Evolutionary conservation across 1,140 invertebrate genomes (phyloP), one percentile per base, ranked within the genome.

Genomic region (Bombus superbus): DNA sequence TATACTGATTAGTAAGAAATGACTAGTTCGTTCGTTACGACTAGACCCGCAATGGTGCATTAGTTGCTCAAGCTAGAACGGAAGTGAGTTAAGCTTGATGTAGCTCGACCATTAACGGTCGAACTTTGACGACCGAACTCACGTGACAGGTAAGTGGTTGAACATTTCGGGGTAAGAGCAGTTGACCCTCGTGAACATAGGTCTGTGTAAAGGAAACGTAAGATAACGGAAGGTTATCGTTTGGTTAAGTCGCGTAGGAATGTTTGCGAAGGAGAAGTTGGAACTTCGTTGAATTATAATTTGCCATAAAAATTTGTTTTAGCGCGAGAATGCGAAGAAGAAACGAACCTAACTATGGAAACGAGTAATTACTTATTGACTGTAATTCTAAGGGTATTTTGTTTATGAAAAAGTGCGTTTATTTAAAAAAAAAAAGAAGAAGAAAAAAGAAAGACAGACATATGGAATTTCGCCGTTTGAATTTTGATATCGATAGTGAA

Each of bases 11-110:
- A 78, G 69, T 42, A 69, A 85, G 77, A 66, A 72, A 74, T 68
- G 86, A 84, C 80, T 80, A 13, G 15, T n/a, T 38, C 25, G 47
- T 75, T 76, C 25, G 25, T 11, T 32, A 18, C 81, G 75, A 64
- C 66, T 79, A 83, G 73, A 69, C 38, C 35, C 9, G 57, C 77
- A 80, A 89, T 89, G 64, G 86, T 86, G 88, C 83, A 85, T 88
- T 89, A 86, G 75, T 53, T 72, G 84, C 8, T 25, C 62, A 38
- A 40, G 53, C 32, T 47, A 79, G 79, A 42, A 38, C 72, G 80
- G 71, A 88, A 89, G 66, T 89, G 88, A 88, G 83, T 89, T 87
- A 89, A 64, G 42, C 10, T 38, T 81, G 76, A 81, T 77, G 57
- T 57, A 47, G 74, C 42, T 78, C 80, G 28, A 22, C 68, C 75